Conservation (phyloP, 2,888 invertebrate species). For the Papilio gigon region DNA sequence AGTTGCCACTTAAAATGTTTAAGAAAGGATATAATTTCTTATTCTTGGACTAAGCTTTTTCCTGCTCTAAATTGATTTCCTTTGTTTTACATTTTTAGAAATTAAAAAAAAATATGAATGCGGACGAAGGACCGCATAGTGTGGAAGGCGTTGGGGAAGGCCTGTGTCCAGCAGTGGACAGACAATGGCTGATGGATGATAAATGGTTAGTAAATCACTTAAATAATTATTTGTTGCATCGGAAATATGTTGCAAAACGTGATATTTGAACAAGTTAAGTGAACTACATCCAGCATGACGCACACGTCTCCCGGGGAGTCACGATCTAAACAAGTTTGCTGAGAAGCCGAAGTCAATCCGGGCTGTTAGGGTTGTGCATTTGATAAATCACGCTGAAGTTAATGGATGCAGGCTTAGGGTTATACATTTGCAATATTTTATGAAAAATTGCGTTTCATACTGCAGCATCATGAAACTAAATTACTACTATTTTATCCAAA, state of each 20-base stretch:
- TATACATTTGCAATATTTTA: not conserved
- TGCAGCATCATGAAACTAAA: not conserved
- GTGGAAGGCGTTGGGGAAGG: too few species aligned
- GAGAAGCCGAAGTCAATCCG: constrained; percentile 1
- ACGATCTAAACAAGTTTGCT: constrained; percentile 20
- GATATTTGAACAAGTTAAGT: constrained; percentile 12
- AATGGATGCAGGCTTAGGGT: constrained; percentile 1
- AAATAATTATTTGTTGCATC: not conserved
- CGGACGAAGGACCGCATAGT: too few species aligned
- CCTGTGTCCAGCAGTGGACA: too few species aligned
- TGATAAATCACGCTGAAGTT: not conserved
- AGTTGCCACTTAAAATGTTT: too few species aligned
- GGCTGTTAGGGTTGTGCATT: not conserved
- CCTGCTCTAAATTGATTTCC: too few species aligned
- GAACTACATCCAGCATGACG: constrained; percentile 16
- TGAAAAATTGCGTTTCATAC: not conserved
- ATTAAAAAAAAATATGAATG: too few species aligned
- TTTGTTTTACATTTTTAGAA: too few species aligned
- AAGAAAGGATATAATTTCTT: too few species aligned
- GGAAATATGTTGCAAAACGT: not conserved
- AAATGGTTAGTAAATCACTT: not conserved
- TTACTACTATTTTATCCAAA: too few species aligned
- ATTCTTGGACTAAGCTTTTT: too few species aligned
- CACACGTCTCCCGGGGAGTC: constrained; percentile 22
- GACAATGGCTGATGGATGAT: too few species aligned